Evolutionary conservation across 2,888 invertebrate genomes (phyloP).

Genomic region (Eupelmus urozonus): DNA sequence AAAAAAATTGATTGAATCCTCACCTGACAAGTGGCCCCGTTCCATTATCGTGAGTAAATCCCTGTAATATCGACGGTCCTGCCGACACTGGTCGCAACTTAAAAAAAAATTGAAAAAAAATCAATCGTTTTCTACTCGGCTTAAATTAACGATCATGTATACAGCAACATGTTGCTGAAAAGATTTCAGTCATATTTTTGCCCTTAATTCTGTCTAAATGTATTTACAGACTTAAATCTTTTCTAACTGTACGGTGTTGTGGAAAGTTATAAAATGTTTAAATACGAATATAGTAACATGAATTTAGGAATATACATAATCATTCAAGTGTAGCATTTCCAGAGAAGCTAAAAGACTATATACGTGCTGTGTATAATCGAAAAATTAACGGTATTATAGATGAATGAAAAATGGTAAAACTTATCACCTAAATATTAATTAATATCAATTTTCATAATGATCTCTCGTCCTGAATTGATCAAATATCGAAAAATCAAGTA

Average conservation of each 20-base stretch:
- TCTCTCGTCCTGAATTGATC: too few species aligned
- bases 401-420: neutral
- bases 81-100: conserved; percentile 81
- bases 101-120: conserved; percentile 55
- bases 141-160: neutral
- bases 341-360: conserved; percentile 45
- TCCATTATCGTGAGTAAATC: conserved; percentile 78
- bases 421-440: too few species aligned
- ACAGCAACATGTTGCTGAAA: conserved; percentile 12
- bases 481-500: too few species aligned
- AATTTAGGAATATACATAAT: conserved; percentile 22
- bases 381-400: too few species aligned
- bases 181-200: conserved; percentile 10
- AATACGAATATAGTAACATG: conserved; percentile 46
- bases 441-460: too few species aligned
- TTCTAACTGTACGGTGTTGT: neutral
- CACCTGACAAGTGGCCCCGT: conserved; percentile 81
- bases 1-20: conserved; percentile 61
- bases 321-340: conserved; percentile 40
- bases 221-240: conserved; percentile 16
- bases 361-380: conserved; percentile 34
- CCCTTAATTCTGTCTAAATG: neutral
- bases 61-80: conserved; percentile 80
- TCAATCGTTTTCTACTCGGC: conserved; percentile 34
- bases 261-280: neutral